Base-by-base conservation (phyloP, 2,797 vertebrate genomes). In the Danionella dracula region DNA sequence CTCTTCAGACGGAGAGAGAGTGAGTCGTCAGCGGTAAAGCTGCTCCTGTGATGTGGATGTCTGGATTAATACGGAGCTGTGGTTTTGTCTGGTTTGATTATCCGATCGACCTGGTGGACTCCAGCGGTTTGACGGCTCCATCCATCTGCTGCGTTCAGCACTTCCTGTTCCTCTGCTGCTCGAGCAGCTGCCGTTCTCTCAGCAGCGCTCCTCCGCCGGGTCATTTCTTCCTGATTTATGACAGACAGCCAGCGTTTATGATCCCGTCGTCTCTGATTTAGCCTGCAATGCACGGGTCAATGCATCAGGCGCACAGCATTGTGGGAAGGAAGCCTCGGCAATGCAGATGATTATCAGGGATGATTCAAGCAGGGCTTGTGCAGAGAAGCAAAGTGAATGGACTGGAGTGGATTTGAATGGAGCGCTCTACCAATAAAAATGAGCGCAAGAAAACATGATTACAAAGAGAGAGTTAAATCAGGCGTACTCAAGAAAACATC, bases 141-240 rank as follows among this genome's bases (percentile, higher is more conserved):
- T 56, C 63, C 63, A 66, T 48, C 62, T 65, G 62, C 34, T 38
- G 38, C 42, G 61, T 37, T 66, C 41, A 55, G 29, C 31, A 4
- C n/a, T 46, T 54, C 55, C 20, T 2, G 50, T 20, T 15, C n/a
- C 20, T 45, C 12, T 10, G 17, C 60, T 63, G 48, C 62, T 23
- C 19, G 13, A 42, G 29, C 49, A 54, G 61, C 48, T 64, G 49
- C 44, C 13, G 40, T 32, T 53, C 17, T 31, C 5, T 8, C 35
- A 40, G 23, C 6, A 12, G 27, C 4, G 20, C 6, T 44, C 21
- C 40, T n/a, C 23, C 29, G 15, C 40, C 31, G 9, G 27, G 37
- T 41, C 1, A 15, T 45, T 44, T 53, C 23, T 34, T 54, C 61
- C 11, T 54, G 49, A 64, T 64, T 54, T 64, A 65, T 10, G 10